Conservation (phyloP, 2,888 invertebrate species). For the Pocota personata region DNA sequence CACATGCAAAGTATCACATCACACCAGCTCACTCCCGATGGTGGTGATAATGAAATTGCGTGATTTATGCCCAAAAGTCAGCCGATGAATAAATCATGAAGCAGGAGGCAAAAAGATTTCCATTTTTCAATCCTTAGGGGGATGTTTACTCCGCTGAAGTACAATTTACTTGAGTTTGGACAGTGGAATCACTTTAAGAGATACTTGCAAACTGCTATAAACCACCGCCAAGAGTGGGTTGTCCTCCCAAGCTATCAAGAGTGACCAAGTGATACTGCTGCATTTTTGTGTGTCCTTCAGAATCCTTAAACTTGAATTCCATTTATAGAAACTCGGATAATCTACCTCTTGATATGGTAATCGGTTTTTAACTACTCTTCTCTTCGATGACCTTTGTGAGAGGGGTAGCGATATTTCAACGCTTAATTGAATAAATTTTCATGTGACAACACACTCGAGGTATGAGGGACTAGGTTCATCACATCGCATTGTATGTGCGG, state of each 20-base stretch:
- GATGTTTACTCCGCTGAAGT: not conserved
- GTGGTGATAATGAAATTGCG: constrained; percentile 33
- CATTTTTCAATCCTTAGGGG: constrained; percentile 9
- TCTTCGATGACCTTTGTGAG: not conserved
- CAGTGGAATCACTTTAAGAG: constrained; percentile 27
- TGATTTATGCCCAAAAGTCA: constrained; percentile 53
- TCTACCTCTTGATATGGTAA: constrained; percentile 2
- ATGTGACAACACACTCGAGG: not conserved
- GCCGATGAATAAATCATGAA: constrained; percentile 59
- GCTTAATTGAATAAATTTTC: constrained; percentile 32
- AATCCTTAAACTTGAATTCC: not conserved
- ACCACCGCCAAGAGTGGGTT: not conserved
- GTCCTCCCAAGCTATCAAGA: not conserved
- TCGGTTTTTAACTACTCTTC: not conserved
- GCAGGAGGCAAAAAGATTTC: constrained; percentile 21
- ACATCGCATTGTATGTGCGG: not conserved
- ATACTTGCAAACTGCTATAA: not conserved
- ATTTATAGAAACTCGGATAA: not conserved
- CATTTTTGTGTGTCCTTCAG: not conserved
- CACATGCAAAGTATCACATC: constrained; percentile 6
- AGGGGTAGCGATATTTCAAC: not conserved
- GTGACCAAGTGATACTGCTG: not conserved
- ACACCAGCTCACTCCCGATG: not conserved
- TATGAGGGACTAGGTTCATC: not conserved
- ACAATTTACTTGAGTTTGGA: constrained; percentile 17